Base-by-base conservation (phyloP, 2,797 vertebrate genomes). In the Helostoma temminkii region DNA sequence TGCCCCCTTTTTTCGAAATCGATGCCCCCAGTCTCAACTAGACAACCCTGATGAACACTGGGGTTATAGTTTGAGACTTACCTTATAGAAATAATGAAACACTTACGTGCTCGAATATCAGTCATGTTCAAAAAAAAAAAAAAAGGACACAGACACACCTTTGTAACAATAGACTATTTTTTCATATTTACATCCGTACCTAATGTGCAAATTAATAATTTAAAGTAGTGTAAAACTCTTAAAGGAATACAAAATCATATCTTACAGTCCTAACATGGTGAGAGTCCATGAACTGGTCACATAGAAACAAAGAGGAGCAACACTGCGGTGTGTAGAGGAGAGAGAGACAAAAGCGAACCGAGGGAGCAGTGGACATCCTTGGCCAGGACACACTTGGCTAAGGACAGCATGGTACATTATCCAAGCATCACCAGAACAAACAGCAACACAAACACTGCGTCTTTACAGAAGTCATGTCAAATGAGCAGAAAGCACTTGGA, bases 131-230 rank as follows among this genome's bases (percentile, higher is more conserved):
- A n/a, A n/a, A n/a, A n/a, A 78, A 88, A 80, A 68, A 16, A 81
- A 81, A 83, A 93, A 93, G 75, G 88, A 94, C 94, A 88, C 91
- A 94, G 94, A 96, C 83, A 91, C 88, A 86, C 78, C 68, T 93
- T 92, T 95, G 93, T 92, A 95, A 94, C 93, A 95, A 96, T 94
- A 94, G 92, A 96, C 91, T 93, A 93, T 92, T 94, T 91, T 90
- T 85, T 89, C 86, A 92, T 93, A 94, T 91, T 93, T 91, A 95
- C 91, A 95, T 91, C 83, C 92, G 92, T 94, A 94, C 91, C 81
- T 89, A 93, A 93, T 94, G 95, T 95, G 95, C 93, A 96, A 96
- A 97, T 94, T 88, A 95, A 94, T 93, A 92, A 93, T 90, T 93
- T 91, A 87, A 93, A 91, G 80, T 93, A 93, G 91, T 94, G 92